Evolutionary conservation across 1,140 invertebrate genomes (phyloP), one percentile per base, ranked within the genome.

Genomic region (Anagrus nilaparvatae): DNA sequence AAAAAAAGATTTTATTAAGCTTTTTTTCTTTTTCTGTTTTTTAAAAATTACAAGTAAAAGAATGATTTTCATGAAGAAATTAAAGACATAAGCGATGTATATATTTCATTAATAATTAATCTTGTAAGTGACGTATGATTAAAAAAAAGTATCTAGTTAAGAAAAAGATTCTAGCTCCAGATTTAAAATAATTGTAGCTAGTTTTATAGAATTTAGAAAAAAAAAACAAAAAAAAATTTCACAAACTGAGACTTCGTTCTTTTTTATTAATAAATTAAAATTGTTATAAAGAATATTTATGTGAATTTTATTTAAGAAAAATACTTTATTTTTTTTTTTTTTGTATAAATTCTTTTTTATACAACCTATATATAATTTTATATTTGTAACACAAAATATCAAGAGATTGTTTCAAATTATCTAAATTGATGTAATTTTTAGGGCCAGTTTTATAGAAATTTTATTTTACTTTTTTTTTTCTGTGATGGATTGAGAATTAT

Each of bases 91-190:
- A 64, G 58, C 58, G 55, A 60, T 68, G 65, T 68, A 67, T 50
- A 68, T 66, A 68, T 60, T 67, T 65, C n/a, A 51, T 62, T 66
- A 65, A 58, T 64, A 65, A 49, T 64, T 65, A 53, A 53, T 59
- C 61, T 45, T 63, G 65, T n/a, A n/a, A n/a, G n/a, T n/a, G n/a
- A n/a, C n/a, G n/a, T n/a, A n/a, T n/a, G n/a, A n/a, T n/a, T n/a
- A n/a, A n/a, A n/a, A n/a, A n/a, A n/a, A n/a, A n/a, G n/a, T n/a
- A n/a, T n/a, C n/a, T n/a, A n/a, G n/a, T n/a, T n/a, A n/a, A n/a
- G n/a, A n/a, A n/a, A n/a, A 37, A 43, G 48, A 54, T 40, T 52
- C 47, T 65, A 64, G 59, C 55, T 54, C 56, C 59, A 65, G 57
- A 50, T 33, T 59, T 61, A n/a, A n/a, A n/a, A 63, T 54, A 56